Evolutionary conservation across 2,888 invertebrate genomes (phyloP).

Genomic region (Fabriciana adippe): DNA sequence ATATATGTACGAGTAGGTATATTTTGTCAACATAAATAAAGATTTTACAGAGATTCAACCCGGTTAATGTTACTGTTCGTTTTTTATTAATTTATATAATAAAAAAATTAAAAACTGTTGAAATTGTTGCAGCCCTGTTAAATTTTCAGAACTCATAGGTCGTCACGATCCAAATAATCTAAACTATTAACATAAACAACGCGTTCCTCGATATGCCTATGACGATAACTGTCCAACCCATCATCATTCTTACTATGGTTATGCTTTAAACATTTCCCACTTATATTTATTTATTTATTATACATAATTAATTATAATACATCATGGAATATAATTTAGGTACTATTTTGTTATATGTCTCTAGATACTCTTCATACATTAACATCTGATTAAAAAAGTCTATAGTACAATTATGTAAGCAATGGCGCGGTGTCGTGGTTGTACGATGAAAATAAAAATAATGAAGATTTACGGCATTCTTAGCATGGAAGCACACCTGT

Average conservation of each 20-base stretch:
- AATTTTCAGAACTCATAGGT: slow-evolving; percentile 49
- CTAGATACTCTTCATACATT: no score
- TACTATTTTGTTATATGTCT: no score
- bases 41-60: no score
- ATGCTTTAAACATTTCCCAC: slow-evolving; percentile 35
- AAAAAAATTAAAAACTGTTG: background rate
- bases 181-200: slow-evolving; percentile 51
- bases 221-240: slow-evolving; percentile 31
- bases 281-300: background rate
- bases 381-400: no score
- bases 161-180: slow-evolving; percentile 60
- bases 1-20: no score
- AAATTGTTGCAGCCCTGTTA: slow-evolving; percentile 42
- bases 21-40: no score
- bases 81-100: background rate
- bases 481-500: slow-evolving; percentile 48
- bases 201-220: slow-evolving; percentile 35
- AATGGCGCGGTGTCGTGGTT: slow-evolving; percentile 2
- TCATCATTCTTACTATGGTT: slow-evolving; percentile 30
- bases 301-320: no score
- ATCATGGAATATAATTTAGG: no score
- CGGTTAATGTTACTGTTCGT: no score
- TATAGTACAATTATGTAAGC: background rate
- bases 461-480: slow-evolving; percentile 50
- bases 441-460: slow-evolving; percentile 39